Conservation (phyloP, 2,888 invertebrate species). For the Sphaeridia pumilis region DNA sequence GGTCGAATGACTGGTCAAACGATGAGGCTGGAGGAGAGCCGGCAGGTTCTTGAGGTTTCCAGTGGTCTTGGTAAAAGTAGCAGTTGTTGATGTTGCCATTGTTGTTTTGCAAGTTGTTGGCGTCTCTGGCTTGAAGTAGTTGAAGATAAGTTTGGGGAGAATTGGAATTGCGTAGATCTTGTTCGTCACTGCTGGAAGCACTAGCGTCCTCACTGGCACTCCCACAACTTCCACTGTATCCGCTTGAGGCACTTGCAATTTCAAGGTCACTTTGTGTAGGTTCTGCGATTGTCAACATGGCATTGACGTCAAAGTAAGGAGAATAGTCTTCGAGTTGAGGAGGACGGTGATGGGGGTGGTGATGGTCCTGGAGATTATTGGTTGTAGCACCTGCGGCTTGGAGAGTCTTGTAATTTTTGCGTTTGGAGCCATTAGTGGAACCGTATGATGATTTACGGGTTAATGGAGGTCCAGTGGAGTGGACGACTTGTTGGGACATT, state of each 20-base stretch:
- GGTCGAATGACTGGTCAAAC: background rate
- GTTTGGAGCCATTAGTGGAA: constrained; percentile 3
- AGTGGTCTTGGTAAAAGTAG: constrained; percentile 33
- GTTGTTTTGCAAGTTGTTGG: background rate
- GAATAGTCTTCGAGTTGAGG: background rate
- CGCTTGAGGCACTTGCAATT: background rate
- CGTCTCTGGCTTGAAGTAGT: background rate
- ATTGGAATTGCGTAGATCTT: too few relatives aligned
- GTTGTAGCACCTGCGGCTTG: constrained; percentile 1
- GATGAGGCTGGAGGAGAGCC: background rate
- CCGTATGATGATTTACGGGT: background rate
- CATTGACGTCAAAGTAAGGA: background rate
- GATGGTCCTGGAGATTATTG: background rate
- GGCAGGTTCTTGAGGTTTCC: constrained; percentile 19
- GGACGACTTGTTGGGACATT: too few relatives aligned
- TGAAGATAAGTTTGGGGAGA: too few relatives aligned
- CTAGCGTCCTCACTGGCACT: constrained; percentile 2
- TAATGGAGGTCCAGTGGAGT: too few relatives aligned
- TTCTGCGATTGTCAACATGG: background rate
- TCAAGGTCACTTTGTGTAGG: too few relatives aligned
- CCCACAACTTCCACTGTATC: background rate
- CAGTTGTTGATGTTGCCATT: constrained; percentile 21
- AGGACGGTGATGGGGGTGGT: background rate
- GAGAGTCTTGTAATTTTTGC: constrained; percentile 15
- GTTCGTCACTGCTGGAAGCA: background rate